Conservation (phyloP, 1,140 invertebrate genomes). For the Archivesica marissinica region DNA sequence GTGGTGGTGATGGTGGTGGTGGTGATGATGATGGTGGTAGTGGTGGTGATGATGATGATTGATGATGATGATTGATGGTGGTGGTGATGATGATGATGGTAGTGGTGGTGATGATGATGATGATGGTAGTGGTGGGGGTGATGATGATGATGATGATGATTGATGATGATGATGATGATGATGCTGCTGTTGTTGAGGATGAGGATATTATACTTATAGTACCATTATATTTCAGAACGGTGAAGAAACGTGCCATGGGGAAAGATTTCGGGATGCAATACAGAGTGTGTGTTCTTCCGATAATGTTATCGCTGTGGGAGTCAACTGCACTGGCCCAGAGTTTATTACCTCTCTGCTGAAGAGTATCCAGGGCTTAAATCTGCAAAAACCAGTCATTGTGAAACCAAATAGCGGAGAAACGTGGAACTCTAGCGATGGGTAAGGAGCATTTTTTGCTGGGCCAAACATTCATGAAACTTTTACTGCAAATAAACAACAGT, state of each 20-base stretch:
- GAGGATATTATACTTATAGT: no score
- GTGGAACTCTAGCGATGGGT: slow-evolving; percentile 87
- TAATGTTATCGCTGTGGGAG: slow-evolving; percentile 91
- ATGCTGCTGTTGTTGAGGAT: neutral
- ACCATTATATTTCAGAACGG: slow-evolving; percentile 75
- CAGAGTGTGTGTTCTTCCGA: slow-evolving; percentile 85
- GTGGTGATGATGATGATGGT: neutral
- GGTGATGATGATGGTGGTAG: neutral
- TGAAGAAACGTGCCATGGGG: slow-evolving; percentile 85
- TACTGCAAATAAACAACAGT: no score
- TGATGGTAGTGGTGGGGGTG: neutral
- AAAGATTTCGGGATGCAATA: slow-evolving; percentile 88
- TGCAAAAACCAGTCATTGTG: slow-evolving; percentile 85
- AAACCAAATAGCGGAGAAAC: slow-evolving; percentile 91
- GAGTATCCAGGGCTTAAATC: slow-evolving; percentile 47
- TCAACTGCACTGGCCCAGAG: slow-evolving; percentile 92
- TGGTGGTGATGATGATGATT: neutral
- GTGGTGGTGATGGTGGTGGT: neutral
- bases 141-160: neutral
- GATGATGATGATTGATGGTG: neutral
- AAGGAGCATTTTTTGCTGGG: no score
- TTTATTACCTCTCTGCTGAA: slow-evolving; percentile 86
- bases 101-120: neutral
- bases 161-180: neutral
- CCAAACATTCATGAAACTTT: no score